phyloP scores from a whole-genome alignment of 2,113 vertebrate species.

The Triplophysa rosa region DNA sequence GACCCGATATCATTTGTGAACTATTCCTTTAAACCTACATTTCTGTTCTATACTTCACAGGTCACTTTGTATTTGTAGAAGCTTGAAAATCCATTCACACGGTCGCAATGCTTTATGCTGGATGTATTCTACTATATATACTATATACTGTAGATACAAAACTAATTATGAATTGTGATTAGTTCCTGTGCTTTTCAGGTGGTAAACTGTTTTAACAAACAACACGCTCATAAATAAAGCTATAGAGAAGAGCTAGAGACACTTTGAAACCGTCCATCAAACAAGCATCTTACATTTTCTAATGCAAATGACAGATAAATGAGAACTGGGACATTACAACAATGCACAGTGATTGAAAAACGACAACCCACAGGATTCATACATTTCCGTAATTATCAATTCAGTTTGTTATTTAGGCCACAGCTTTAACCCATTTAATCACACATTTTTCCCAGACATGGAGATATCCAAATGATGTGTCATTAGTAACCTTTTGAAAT shows the following conservation, averaged over 20 bases:
- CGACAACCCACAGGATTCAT: slow-evolving; percentile 1
- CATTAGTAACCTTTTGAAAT: no score
- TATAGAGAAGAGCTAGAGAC: neutral
- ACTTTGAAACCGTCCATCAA: slow-evolving; percentile 6
- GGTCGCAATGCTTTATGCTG: no score
- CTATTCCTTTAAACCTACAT: no score
- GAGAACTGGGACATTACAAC: neutral
- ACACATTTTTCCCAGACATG: no score
- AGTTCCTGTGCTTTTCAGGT: neutral
- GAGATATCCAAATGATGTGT: no score
- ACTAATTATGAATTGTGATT: neutral
- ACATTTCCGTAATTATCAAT: neutral
- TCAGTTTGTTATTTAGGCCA: neutral
- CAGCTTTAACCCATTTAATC: no score
- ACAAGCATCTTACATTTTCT: slow-evolving; percentile 19
- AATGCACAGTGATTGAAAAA: slow-evolving; percentile 13
- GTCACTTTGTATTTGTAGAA: no score
- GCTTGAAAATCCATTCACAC: no score
- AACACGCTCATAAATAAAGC: neutral
- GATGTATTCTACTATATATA: neutral
- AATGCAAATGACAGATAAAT: slow-evolving; percentile 22
- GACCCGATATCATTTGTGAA: no score
- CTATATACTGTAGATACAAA: neutral
- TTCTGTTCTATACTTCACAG: no score
- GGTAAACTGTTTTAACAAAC: neutral